Evolutionary conservation across 2,888 invertebrate genomes (phyloP).

Genomic region (Eurytoma adleriae): DNA sequence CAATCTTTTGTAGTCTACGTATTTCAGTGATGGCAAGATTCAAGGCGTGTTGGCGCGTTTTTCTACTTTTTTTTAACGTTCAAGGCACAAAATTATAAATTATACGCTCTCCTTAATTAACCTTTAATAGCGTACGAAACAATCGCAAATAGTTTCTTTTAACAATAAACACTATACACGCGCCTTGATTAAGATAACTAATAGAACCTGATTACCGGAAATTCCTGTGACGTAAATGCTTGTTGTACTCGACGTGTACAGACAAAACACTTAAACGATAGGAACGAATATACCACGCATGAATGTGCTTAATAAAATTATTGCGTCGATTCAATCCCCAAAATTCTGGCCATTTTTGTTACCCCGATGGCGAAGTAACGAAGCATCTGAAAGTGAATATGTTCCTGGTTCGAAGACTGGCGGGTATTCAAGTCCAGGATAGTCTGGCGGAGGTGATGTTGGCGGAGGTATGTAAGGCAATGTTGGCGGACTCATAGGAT

Average conservation of each 20-base stretch:
- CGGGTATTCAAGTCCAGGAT: slow-evolving; percentile 90
- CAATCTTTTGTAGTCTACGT: slow-evolving; percentile 38
- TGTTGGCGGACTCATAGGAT: slow-evolving; percentile 67
- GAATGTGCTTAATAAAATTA: slow-evolving; percentile 1
- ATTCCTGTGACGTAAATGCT: slow-evolving; percentile 19
- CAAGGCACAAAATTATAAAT: slow-evolving; percentile 48
- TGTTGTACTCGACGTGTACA: background rate
- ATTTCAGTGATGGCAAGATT: slow-evolving; percentile 53
- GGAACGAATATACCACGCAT: slow-evolving; percentile 48
- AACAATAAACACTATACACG: slow-evolving; percentile 6
- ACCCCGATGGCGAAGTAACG: slow-evolving; percentile 66
- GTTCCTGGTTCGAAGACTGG: slow-evolving; percentile 91
- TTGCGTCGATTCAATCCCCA: slow-evolving; percentile 38
- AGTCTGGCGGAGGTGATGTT: slow-evolving; percentile 79
- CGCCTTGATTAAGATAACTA: slow-evolving; percentile 21
- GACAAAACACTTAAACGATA: slow-evolving; percentile 37
- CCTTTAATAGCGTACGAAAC: slow-evolving; percentile 2
- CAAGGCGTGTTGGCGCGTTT: slow-evolving; percentile 34
- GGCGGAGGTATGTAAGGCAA: slow-evolving; percentile 72
- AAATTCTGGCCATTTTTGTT: slow-evolving; percentile 45
- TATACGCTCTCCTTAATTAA: slow-evolving; percentile 5
- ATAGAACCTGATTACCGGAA: slow-evolving; percentile 34
- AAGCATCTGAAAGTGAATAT: slow-evolving; percentile 83
- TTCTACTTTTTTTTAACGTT: slow-evolving; percentile 20
- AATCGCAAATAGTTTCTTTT: slow-evolving; percentile 12